Conservation (phyloP, 2,797 vertebrate species). For the Malacoctenus gilli region DNA sequence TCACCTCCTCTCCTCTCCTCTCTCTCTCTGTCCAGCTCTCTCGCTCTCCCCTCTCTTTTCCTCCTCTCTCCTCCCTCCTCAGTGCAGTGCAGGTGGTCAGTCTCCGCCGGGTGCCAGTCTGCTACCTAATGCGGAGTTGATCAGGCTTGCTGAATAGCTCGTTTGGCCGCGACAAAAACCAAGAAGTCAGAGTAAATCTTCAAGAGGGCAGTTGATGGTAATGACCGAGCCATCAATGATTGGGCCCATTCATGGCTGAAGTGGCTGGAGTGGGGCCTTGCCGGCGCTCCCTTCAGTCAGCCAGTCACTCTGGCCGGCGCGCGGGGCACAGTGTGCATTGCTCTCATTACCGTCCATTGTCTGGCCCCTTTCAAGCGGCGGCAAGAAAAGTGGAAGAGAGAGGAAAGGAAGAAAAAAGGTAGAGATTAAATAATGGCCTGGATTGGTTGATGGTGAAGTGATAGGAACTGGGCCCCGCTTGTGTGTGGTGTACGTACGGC, state of each 20-base stretch:
- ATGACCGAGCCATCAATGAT: slow-evolving; percentile 78
- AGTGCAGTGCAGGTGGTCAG: slow-evolving; percentile 74
- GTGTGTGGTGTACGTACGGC: slow-evolving; percentile 41
- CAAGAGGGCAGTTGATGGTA: slow-evolving; percentile 78
- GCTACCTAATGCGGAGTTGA: slow-evolving; percentile 71
- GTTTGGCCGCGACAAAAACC: slow-evolving; percentile 72
- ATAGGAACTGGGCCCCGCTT: slow-evolving; percentile 57
- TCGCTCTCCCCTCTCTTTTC: neutral
- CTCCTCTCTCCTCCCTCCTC: slow-evolving; percentile 22
- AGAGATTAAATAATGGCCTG: slow-evolving; percentile 77
- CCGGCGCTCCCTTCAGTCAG: slow-evolving; percentile 65
- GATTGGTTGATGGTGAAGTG: slow-evolving; percentile 65
- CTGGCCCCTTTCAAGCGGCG: slow-evolving; percentile 66
- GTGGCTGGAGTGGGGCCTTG: slow-evolving; percentile 72
- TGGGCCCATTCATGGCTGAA: slow-evolving; percentile 81
- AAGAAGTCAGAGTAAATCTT: slow-evolving; percentile 74
- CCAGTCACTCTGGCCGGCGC: slow-evolving; percentile 57
- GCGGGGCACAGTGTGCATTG: slow-evolving; percentile 69
- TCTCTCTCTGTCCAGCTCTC: slow-evolving; percentile 7
- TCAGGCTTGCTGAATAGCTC: slow-evolving; percentile 75
- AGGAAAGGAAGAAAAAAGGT: slow-evolving; percentile 64
- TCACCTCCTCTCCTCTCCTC: neutral
- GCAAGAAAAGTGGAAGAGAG: slow-evolving; percentile 59
- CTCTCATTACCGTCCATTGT: slow-evolving; percentile 83
- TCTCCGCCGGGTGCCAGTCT: slow-evolving; percentile 53